Percentiles rank a stretch among this genome's conserved stretches.
Evolutionary conservation across 1,140 invertebrate species (phyloP).

Genomic region (Thalassaphorura encarpata): DNA sequence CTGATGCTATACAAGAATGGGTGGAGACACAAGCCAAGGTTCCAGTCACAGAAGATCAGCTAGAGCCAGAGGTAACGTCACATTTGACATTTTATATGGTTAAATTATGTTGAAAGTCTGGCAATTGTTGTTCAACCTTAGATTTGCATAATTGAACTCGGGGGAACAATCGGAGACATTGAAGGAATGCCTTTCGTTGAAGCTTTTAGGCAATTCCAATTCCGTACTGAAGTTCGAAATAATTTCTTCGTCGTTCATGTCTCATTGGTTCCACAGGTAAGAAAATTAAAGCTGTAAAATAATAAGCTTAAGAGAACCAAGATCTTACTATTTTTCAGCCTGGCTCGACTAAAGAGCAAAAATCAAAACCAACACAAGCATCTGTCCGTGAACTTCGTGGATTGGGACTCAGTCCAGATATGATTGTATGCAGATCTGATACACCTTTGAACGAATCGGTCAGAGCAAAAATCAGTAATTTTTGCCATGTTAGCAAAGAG

Average conservation of each 20-base stretch:
- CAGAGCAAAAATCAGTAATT: conserved; percentile 92
- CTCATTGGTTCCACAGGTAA: conserved; percentile 79
- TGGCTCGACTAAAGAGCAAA: conserved; percentile 82
- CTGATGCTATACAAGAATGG: conserved; percentile 98
- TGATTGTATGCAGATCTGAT: conserved; percentile 89
- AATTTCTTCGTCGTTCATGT: conserved; percentile 96
- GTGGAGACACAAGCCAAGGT: conserved; percentile 78
- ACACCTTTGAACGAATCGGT: conserved; percentile 65
- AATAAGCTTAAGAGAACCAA: too few species aligned
- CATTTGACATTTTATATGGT: too few species aligned
- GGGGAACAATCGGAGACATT: conserved; percentile 98
- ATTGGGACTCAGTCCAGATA: conserved; percentile 84
- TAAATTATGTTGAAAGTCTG: too few species aligned
- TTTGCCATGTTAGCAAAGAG: conserved; percentile 87
- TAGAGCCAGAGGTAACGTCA: too few species aligned
- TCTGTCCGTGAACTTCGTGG: conserved; percentile 85
- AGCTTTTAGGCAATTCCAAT: conserved; percentile 97
- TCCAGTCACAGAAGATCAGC: conserved; percentile 66
- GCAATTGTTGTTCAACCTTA: too few species aligned
- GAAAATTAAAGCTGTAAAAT: too few species aligned
- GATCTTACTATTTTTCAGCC: conserved; percentile 48
- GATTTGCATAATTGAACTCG: conserved; percentile 83
- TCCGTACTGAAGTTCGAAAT: conserved; percentile 75
- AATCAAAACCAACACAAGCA: conserved; percentile 97
- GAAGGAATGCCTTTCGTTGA: conserved; percentile 99